Base-by-base conservation (phyloP, 2,888 invertebrate genomes). In the Epirrita christyi region DNA sequence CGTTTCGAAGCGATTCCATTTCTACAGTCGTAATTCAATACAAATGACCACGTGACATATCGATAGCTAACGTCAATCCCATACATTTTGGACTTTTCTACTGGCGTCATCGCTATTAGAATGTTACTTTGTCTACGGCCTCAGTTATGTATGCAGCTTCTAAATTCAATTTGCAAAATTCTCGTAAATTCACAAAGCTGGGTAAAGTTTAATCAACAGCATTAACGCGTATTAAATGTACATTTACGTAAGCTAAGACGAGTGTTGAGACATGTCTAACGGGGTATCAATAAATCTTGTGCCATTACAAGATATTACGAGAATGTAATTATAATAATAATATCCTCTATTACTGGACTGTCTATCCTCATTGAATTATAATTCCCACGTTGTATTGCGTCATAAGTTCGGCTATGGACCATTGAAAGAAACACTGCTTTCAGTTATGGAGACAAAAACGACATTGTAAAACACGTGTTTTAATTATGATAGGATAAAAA, bases 341-440 rank as follows among this genome's bases (percentile, higher is more conserved):
- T 77, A 75, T 76, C 73, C 70, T 75, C 37, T 40, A 58, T 56
- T 47, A 32, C 48, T 28, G 32, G 36, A 29, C 57, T 65, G 66
- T 67, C 66, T 73, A 76, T 79, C 72, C 73, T 73, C 58, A 61
- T 78, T 47, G 61, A 69, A 75, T 79, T 79, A 71, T 64, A 66
- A 72, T 86, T 88, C 88, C 86, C 86, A 88, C 86, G 84, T 75
- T 75, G 58, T 71, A 72, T 79, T 78, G 72, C 82, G 80, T 86
- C 88, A 85, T 78, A 72, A 77, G 77, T 76, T 76, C 67, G 71
- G 71, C 73, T 76, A 79, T 76, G 80, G 76, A 72, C 73, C 80
- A 81, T 82, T 81, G 79, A 74, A 40, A 66, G 72, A 76, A 79
- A 75, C 69, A 75, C 65, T 72, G 72, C 70, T 72, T 73, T 71